phyloP scores from a whole-genome alignment of 2,888 invertebrate species.

The Noctua janthe region DNA sequence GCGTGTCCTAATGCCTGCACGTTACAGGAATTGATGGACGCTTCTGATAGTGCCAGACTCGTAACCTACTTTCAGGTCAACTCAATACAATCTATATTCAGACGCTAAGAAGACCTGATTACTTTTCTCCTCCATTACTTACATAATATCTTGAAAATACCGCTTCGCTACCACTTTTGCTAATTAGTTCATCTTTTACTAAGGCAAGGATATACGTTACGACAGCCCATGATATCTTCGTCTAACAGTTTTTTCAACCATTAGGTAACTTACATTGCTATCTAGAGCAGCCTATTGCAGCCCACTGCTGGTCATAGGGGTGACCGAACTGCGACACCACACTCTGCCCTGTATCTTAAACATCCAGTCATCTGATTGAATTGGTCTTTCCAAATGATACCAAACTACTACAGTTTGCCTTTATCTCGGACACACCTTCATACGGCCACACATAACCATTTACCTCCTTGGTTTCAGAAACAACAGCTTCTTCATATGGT shows the following conservation, averaged over 20 bases:
- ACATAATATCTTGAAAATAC: not conserved
- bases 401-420: not conserved
- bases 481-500: conserved; percentile 87
- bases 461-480: conserved; percentile 72
- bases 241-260: too few relatives aligned
- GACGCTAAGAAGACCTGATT: not conserved
- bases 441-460: not conserved
- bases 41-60: not conserved
- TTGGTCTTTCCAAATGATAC: not conserved
- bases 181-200: not conserved
- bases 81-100: not conserved
- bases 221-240: too few relatives aligned
- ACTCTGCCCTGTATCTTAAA: not conserved
- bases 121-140: not conserved
- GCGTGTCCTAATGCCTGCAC: not conserved
- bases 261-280: too few relatives aligned
- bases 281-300: not conserved
- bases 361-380: not conserved
- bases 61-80: not conserved
- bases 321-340: not conserved
- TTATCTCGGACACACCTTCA: not conserved
- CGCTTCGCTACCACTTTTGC: not conserved
- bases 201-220: too few relatives aligned
- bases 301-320: not conserved
- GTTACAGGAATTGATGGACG: not conserved